Evolutionary conservation across 2,888 invertebrate genomes (phyloP).

Genomic region (Aphrophora alni): DNA sequence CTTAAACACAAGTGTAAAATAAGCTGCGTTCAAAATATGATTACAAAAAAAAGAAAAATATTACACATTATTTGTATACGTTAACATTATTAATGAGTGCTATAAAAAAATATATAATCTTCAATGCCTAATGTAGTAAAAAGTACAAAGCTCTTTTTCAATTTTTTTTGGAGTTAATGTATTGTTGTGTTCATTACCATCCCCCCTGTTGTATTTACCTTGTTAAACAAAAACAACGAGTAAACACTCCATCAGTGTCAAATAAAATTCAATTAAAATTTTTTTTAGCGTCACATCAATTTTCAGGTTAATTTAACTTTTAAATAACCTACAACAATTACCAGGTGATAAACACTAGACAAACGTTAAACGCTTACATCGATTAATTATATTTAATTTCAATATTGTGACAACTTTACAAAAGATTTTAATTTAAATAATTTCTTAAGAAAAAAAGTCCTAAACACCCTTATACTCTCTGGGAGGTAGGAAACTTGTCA

Average conservation of each 20-base stretch:
- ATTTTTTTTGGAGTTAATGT: not conserved
- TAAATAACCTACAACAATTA: not conserved
- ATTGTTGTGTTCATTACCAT: too few species aligned
- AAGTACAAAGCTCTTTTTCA: too few species aligned
- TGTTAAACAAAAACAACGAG: not conserved
- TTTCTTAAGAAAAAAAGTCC: not conserved
- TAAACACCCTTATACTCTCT: not conserved
- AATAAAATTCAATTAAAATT: not conserved
- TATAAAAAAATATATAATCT: too few species aligned
- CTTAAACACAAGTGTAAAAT: too few species aligned
- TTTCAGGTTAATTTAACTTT: constrained; percentile 1
- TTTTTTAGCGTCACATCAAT: not conserved
- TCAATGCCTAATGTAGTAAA: not conserved
- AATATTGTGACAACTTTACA: constrained; percentile 5
- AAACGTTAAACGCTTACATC: not conserved
- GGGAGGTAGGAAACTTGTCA: not conserved
- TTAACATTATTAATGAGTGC: too few species aligned
- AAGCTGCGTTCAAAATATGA: too few species aligned
- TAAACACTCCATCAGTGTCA: not conserved
- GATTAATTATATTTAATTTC: not conserved
- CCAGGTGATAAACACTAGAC: not conserved
- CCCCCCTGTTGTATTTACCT: too few species aligned
- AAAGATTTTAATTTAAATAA: constrained; percentile 3
- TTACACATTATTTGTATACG: too few species aligned
- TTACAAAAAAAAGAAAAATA: too few species aligned